These are phyloP conservation scores for Pampusana beccarii DNA, from an alignment of 2,113 vertebrate genomes.

Conservation along the genomic window DNA sequence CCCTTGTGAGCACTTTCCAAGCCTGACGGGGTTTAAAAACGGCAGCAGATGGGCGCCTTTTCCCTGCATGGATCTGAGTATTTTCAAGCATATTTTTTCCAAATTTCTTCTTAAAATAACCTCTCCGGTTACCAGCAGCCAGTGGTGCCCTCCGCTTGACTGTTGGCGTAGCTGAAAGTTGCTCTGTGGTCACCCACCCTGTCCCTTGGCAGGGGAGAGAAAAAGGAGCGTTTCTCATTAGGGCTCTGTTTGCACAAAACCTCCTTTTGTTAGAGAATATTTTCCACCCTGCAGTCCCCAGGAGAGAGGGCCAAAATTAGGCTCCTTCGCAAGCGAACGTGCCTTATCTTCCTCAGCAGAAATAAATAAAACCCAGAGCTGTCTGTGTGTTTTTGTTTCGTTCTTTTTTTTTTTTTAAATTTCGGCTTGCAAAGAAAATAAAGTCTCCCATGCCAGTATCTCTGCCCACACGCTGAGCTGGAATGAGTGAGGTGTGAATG, in stretches of 20 bases:
- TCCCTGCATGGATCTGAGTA: constrained; percentile 48
- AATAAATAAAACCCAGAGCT: background rate
- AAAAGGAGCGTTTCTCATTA: constrained; percentile 36
- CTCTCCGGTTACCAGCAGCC: constrained; percentile 73
- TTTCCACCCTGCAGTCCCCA: constrained; percentile 49
- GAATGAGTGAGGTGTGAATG: background rate
- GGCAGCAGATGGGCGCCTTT: constrained; percentile 60
- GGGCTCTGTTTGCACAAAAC: constrained; percentile 60
- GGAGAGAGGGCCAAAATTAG: constrained; percentile 46
- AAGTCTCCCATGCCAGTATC: background rate
- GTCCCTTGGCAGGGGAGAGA: constrained; percentile 61
- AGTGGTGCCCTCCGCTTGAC: constrained; percentile 70
- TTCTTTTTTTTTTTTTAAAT: background rate
- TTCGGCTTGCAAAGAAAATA: background rate
- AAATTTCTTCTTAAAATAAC: constrained; percentile 77
- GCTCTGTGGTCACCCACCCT: constrained; percentile 72
- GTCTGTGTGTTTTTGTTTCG: background rate
- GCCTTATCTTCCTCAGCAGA: constrained; percentile 42
- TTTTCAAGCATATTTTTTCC: constrained; percentile 70
- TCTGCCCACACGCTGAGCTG: background rate
- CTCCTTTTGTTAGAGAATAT: constrained; percentile 67
- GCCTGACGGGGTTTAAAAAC: constrained; percentile 73
- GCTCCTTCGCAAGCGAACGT: background rate
- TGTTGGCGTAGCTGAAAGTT: constrained; percentile 10
- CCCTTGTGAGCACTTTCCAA: constrained; percentile 46